Conservation (phyloP, 2,888 invertebrate species). For the Eupelmus urozonus region DNA sequence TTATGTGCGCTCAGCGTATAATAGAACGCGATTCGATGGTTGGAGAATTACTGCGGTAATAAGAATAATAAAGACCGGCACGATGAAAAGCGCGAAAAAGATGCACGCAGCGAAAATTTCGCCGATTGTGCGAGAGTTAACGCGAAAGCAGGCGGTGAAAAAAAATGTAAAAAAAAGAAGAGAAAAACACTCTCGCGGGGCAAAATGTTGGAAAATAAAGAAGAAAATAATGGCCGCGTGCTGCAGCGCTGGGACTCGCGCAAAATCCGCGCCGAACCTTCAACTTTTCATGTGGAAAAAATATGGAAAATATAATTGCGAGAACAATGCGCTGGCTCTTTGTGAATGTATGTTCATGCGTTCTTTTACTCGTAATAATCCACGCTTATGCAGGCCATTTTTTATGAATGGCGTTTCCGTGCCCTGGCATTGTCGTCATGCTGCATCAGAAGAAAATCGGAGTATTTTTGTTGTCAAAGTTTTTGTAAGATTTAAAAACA, state of each 20-base stretch:
- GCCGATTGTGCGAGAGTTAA: no score
- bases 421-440: no score
- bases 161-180: neutral
- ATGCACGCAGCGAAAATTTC: no score
- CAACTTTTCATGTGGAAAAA: no score
- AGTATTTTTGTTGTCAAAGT: no score
- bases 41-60: neutral
- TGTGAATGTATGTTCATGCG: no score
- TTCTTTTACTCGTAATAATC: no score
- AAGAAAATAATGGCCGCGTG: neutral
- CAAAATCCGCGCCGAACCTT: neutral
- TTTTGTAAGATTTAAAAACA: no score
- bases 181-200: neutral
- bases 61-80: neutral
- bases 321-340: neutral
- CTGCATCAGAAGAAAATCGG: no score
- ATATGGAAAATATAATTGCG: neutral
- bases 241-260: neutral
- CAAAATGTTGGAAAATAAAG: neutral
- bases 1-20: neutral
- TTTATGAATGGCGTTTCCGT: no score
- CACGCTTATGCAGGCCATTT: no score
- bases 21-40: slow-evolving; percentile 15
- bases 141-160: neutral
- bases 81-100: no score